A percentile compares a stretch with the other conserved stretches of the same genome.
These are phyloP conservation scores for Drosophila nigritarsus DNA, from an alignment of 2,888 invertebrate species.

Conservation along the genomic window DNA sequence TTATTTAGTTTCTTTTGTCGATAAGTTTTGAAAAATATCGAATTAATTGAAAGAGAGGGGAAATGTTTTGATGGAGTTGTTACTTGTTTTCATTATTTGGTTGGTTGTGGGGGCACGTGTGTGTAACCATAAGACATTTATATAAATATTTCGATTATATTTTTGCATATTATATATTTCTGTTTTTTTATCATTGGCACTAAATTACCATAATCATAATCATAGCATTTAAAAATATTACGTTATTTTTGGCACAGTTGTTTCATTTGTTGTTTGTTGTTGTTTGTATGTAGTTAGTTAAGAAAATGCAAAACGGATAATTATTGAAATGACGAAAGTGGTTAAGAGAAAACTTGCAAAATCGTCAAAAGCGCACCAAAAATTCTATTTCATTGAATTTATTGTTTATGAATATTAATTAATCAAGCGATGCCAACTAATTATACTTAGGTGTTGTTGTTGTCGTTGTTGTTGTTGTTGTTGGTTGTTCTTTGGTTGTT, in stretches of 20 bases:
- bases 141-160: constrained; percentile 54
- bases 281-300: constrained; percentile 37
- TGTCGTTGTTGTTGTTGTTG: constrained; percentile 1
- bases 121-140: constrained; percentile 85
- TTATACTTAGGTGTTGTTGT: constrained; percentile 39
- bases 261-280: constrained; percentile 25
- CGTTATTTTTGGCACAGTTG: constrained; percentile 51
- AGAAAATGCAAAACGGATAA: constrained; percentile 73
- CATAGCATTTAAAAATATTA: constrained; percentile 24
- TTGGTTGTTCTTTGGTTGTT: constrained; percentile 4
- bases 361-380: constrained; percentile 21
- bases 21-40: constrained; percentile 30
- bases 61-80: constrained; percentile 35
- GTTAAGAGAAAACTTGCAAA: constrained; percentile 49
- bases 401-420: constrained; percentile 42
- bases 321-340: constrained; percentile 47
- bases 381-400: constrained; percentile 28
- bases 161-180: constrained; percentile 42
- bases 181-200: constrained; percentile 26
- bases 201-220: constrained; percentile 26
- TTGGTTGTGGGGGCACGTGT: constrained; percentile 71
- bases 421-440: constrained; percentile 83
- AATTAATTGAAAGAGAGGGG: constrained; percentile 31
- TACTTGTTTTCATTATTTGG: constrained; percentile 16
- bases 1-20: constrained; percentile 21